Evolutionary conservation across 2,113 vertebrate genomes (phyloP), one percentile per base, ranked within the genome.

Genomic region (Agelaius tricolor): DNA sequence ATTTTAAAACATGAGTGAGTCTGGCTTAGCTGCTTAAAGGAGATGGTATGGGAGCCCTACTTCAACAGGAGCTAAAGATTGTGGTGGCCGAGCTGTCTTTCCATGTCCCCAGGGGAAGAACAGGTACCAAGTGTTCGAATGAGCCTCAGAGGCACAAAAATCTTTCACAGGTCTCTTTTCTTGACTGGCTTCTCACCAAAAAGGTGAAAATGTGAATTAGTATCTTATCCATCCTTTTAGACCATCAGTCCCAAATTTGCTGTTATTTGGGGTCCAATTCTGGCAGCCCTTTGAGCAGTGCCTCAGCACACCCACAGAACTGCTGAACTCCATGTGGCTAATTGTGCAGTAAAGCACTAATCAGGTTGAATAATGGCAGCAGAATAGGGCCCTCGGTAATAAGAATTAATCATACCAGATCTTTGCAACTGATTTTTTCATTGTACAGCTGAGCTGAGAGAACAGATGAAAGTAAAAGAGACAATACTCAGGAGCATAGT

Each of bases 401-500:
- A 94, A 94, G 89, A 97, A 94, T 96, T 97, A 97, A 94, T 95
- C 93, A 91, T 88, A 97, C 76, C 57, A 87, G 57, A 94, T 96
- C 86, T 95, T 84, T 73, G 79, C 91, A 96, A 89, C 58, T 49
- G 75, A 72, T 93, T 92, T 96, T 96, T 92, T 75, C 94, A 78
- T 96, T 93, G 92, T 96, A 97, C 88, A 94, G 90, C 88, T 96
- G 89, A 97, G 95, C 91, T 97, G 95, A 97, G 85, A 97, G 96
- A 96, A 93, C 79, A 97, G 94, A 97, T 95, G 95, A 98, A 97
- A 96, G 96, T 84, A 52, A 94, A 96, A 96, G 87, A 96, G 76
- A 84, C 91, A 97, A 97, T 97, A 96, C 98, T 98, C 97, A 96
- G 90, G 98, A 98, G 97, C 96, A 97, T 95, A 97, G 96, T 98